Evolutionary conservation across 2,113 vertebrate genomes (phyloP).

Genomic region (Herpetotheres cachinnans): DNA sequence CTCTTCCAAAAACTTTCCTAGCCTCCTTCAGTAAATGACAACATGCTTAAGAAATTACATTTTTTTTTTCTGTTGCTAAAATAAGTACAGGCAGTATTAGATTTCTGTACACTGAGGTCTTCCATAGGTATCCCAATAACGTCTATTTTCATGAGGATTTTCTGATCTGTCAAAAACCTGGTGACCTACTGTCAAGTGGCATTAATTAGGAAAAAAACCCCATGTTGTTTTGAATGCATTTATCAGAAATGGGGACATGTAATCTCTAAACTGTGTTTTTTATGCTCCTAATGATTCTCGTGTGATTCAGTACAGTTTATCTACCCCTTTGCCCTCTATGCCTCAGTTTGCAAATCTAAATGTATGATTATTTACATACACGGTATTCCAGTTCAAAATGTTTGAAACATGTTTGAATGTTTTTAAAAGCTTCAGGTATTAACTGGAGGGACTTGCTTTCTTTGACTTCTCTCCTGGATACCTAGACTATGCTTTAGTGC

Average conservation of each 20-base stretch:
- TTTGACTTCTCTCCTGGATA: background rate
- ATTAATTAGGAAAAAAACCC: background rate
- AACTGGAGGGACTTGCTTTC: background rate
- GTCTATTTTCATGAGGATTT: background rate
- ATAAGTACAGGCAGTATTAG: background rate
- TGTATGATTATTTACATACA: background rate
- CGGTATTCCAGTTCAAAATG: background rate
- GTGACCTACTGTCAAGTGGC: background rate
- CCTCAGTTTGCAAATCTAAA: background rate
- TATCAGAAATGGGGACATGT: background rate
- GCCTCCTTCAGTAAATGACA: background rate
- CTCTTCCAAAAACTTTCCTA: background rate
- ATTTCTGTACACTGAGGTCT: background rate
- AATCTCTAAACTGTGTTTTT: background rate
- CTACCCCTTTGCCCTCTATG: background rate
- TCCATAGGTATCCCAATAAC: background rate
- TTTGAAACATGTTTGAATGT: background rate
- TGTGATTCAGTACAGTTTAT: background rate
- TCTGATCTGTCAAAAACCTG: background rate
- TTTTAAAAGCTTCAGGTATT: background rate
- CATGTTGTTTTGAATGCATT: accelerated
- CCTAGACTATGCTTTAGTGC: background rate
- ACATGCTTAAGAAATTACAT: background rate
- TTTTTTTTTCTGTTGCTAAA: background rate
- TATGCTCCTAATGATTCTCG: background rate